phyloP scores from a whole-genome alignment of 2,888 invertebrate genomes.

The Apocheima hispidaria region DNA sequence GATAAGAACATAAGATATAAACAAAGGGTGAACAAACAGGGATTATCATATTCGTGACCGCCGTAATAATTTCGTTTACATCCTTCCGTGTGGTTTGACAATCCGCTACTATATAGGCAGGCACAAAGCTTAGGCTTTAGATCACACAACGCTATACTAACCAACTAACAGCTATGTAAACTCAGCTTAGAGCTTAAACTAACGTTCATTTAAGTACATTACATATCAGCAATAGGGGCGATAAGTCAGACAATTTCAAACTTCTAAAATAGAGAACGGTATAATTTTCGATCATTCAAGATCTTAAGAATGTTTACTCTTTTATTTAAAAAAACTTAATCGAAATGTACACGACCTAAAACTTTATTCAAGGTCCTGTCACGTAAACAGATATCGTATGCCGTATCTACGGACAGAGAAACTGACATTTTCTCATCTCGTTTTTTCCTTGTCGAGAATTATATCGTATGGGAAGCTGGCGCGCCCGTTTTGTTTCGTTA shows the following conservation, averaged over 20 bases:
- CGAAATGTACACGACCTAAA: neutral
- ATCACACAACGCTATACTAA: conserved; percentile 41
- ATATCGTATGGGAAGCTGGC: conserved; percentile 57
- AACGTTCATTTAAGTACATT: conserved; percentile 14
- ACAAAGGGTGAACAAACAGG: too few species aligned
- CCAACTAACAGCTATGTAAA: conserved; percentile 36
- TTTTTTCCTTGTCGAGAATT: too few species aligned
- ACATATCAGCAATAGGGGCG: conserved; percentile 16
- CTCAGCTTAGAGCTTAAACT: conserved; percentile 18
- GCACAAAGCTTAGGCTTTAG: conserved; percentile 52
- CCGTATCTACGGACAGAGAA: too few species aligned
- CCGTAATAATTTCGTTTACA: too few species aligned
- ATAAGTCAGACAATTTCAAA: conserved; percentile 14
- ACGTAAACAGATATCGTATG: too few species aligned
- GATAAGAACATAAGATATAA: too few species aligned
- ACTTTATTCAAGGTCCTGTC: too few species aligned
- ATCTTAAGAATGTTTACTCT: neutral
- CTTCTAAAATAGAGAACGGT: conserved; percentile 6
- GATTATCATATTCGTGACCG: too few species aligned
- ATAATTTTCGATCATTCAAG: conserved; percentile 19
- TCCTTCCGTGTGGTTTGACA: conserved; percentile 40
- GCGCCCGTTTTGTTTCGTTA: conserved; percentile 62
- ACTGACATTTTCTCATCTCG: too few species aligned
- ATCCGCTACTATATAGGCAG: conserved; percentile 50
- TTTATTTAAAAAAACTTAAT: neutral